Percentiles rank a stretch among this genome's conserved stretches.
phyloP scores from a whole-genome alignment of 37 sponge, comb jelly and placozoan genomes.

The Ianthella basta region DNA sequence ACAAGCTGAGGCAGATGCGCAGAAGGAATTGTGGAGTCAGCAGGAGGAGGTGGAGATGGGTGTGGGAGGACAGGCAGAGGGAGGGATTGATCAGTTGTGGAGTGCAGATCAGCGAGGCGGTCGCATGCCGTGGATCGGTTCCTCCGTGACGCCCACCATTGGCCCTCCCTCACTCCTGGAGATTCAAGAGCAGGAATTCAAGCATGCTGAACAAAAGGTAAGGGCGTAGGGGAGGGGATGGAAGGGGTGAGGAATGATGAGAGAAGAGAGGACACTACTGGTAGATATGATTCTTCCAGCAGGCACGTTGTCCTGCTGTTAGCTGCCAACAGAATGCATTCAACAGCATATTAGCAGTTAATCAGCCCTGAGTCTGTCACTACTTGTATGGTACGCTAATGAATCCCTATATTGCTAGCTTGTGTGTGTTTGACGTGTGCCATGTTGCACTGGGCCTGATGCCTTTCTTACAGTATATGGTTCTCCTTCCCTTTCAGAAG shows the following conservation, averaged over 20 bases:
- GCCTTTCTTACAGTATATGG: too few relatives aligned
- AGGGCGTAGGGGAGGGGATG: not conserved
- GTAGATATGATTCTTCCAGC: too few relatives aligned
- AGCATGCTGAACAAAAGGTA: not conserved
- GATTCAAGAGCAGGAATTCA: constrained; percentile 74
- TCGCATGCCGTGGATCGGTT: not conserved
- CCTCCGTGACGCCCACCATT: not conserved
- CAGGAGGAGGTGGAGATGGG: not conserved
- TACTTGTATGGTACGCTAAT: too few relatives aligned
- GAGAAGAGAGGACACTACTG: too few relatives aligned
- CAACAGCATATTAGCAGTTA: too few relatives aligned
- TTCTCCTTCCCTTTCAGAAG: too few relatives aligned
- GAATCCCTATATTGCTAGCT: too few relatives aligned
- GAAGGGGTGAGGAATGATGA: not conserved
- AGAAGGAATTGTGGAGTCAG: not conserved
- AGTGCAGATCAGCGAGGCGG: not conserved
- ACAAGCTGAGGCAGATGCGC: constrained; percentile 22
- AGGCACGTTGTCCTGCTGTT: too few relatives aligned
- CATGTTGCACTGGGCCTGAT: too few relatives aligned
- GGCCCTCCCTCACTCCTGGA: constrained; percentile 59
- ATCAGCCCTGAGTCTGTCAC: too few relatives aligned
- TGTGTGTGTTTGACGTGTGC: too few relatives aligned
- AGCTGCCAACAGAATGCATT: too few relatives aligned
- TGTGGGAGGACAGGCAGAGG: not conserved
- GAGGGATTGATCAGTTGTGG: not conserved